Evolutionary conservation across 2,888 invertebrate genomes (phyloP), one percentile per base, ranked within the genome.

Genomic region (Pemphredon lugubris): DNA sequence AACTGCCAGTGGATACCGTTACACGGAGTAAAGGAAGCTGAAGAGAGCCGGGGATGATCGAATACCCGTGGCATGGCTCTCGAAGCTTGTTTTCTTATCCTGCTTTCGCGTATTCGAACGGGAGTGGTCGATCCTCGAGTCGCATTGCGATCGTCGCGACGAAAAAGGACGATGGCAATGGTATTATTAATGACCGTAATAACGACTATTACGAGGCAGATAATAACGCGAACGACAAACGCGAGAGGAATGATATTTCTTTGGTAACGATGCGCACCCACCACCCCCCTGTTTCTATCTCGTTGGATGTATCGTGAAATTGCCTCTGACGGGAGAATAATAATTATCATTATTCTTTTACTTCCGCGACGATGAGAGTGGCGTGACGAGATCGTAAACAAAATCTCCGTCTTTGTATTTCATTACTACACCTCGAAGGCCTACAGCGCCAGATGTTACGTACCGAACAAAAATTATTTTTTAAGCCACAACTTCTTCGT

Each of bases 151-250:
- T 30, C 23, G 53, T 37, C 40, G 67, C 30, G 34, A 48, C 53
- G 40, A 67, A 54, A 53, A 63, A 20, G 26, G 32, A 6, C 37
- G 20, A 37, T 26, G 18, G 57, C 44, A 50, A 55, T 42, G 44
- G 30, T 30, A 44, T 64, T 64, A 64, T 68, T 57, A 64, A 68
- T 50, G 63, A 45, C 18, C 20, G 55, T 45, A 32, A 54, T 48
- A 42, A 34, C 40, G 54, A 16, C 53, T 54, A 63, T 63, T 61
- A 67, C 39, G 42, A 21, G 23, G 45, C 11, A 21, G 9, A 45
- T 21, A 21, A 45, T 45, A 45, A 45, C 45, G 45, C 20, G 21
- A 21, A 23, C 20, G 21, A 45, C 7, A 21, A 45, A n/a, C 23
- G 20, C 21, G 21, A 26, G n/a, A n/a, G 7, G 21, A 23, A 21